These are phyloP conservation scores for Phallusia fumigata DNA, from an alignment of 23 tunicate species.

Conservation along the genomic window DNA sequence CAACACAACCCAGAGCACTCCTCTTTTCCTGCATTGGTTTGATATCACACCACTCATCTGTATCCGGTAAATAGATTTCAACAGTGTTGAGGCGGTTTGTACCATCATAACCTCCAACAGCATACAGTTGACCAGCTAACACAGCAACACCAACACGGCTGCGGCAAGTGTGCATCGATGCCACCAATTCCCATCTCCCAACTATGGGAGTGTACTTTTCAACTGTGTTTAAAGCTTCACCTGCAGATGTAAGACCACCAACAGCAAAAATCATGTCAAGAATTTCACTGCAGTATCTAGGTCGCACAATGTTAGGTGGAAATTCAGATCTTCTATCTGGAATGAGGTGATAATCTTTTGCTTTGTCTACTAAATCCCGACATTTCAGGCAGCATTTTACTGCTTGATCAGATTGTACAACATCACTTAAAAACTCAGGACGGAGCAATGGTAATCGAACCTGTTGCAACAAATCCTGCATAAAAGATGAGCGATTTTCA, in stretches of 20 bases:
- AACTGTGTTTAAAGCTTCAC: conserved; percentile 81
- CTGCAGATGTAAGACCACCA: conserved; percentile 77
- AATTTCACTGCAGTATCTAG: conserved; percentile 81
- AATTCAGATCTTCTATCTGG: conserved; percentile 76
- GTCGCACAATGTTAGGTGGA: conserved; percentile 71
- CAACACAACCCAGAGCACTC: conserved; percentile 84
- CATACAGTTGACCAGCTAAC: conserved; percentile 72
- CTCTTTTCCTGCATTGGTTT: conserved; percentile 58
- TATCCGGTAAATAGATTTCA: conserved; percentile 70
- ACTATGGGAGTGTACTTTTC: conserved; percentile 65
- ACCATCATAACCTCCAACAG: conserved; percentile 92
- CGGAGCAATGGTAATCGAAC: conserved; percentile 69
- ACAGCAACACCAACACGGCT: conserved; percentile 93
- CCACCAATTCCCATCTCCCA: conserved; percentile 60
- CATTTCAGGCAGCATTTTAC: conserved; percentile 75
- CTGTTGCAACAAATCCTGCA: conserved; percentile 74
- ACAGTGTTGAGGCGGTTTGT: conserved; percentile 63
- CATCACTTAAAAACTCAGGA: conserved; percentile 83
- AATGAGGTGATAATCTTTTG: conserved; percentile 91
- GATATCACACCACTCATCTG: conserved; percentile 63
- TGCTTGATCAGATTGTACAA: conserved; percentile 76
- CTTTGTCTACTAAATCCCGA: conserved; percentile 83
- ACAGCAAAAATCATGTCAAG: conserved; percentile 78
- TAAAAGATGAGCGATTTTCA: conserved; percentile 33
- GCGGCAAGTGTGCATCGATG: conserved; percentile 71